Base-by-base conservation (phyloP, 2,888 invertebrate genomes). In the Mimumesa dahlbomi region DNA sequence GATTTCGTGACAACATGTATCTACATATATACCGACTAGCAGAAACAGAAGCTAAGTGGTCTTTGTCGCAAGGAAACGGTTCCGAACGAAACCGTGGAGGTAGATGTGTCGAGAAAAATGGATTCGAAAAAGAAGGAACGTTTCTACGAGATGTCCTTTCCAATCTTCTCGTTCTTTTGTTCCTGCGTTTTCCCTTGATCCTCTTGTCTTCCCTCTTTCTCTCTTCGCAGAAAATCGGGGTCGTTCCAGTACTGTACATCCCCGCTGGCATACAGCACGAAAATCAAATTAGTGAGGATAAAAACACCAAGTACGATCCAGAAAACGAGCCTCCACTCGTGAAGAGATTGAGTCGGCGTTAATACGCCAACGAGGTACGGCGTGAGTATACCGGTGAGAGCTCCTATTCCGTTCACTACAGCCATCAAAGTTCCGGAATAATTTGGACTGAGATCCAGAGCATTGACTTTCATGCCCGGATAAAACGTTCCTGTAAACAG, bases 161-260 rank as follows among this genome's bases (percentile, higher is more conserved):
- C n/a, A n/a, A n/a, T n/a, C n/a, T n/a, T n/a, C n/a, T n/a, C 25
- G 25, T 25, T 7, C n/a, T n/a, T n/a, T n/a, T n/a, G n/a, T n/a
- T n/a, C n/a, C n/a, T n/a, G n/a, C n/a, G n/a, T n/a, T n/a, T 25
- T 25, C 25, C 25, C 7, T 25, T 25, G 25, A 7, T 25, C 4
- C 16, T 42, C n/a, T 38, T 5, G 63, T 46, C 62, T 77, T 21
- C 69, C 67, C 2, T 82, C 74, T 1, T 70, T 70, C 2, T 86
- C 82, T 0, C 46, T 65, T 16, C 72, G 71, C 0, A 83, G 11
- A 29, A 85, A 88, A 1, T 91, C 86, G 0, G 92, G 91, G 71
- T 94, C 92, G 81, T 96, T 95, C 95, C 95, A 96, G 84, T 92
- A 92, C 69, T 94, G 93, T 31, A 94, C 92, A 40, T 96, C 94